Percentiles rank a stretch among this genome's conserved stretches.
Conservation (phyloP, 2,888 invertebrate species). For the Amblyteles armatorius region DNA sequence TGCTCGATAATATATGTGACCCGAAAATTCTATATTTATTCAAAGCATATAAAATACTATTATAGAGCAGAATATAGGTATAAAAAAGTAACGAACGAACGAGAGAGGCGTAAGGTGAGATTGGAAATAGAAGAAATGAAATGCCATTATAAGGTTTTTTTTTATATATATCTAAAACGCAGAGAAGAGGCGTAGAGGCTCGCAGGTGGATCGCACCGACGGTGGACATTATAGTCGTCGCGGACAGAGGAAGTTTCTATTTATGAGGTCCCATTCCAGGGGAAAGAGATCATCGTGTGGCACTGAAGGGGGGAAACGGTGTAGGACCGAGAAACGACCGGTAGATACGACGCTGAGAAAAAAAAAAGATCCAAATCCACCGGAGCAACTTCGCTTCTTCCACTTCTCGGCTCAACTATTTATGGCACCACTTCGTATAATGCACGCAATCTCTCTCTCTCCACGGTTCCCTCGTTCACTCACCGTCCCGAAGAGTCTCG, state of each 20-base stretch:
- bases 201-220: constrained; percentile 27
- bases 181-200: constrained; percentile 24
- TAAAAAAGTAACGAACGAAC: constrained; percentile 14
- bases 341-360: constrained; percentile 39
- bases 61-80: constrained; percentile 22
- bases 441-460: constrained; percentile 41
- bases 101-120: constrained; percentile 38
- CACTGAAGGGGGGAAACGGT: constrained; percentile 17
- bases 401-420: constrained; percentile 51
- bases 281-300: constrained; percentile 54
- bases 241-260: constrained; percentile 50
- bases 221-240: constrained; percentile 21
- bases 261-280: constrained; percentile 60
- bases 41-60: constrained; percentile 34
- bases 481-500: neutral
- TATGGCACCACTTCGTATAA: constrained; percentile 67
- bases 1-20: constrained; percentile 62
- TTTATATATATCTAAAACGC: neutral
- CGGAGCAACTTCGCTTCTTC: constrained; percentile 4
- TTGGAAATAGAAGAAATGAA: constrained; percentile 41
- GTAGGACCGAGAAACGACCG: constrained; percentile 7
- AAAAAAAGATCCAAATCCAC: constrained; percentile 21
- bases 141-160: constrained; percentile 4
- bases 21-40: constrained; percentile 36
- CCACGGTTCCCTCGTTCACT: constrained; percentile 24